Conservation (phyloP, 1,140 invertebrate species). For the Triops longicaudatus region DNA sequence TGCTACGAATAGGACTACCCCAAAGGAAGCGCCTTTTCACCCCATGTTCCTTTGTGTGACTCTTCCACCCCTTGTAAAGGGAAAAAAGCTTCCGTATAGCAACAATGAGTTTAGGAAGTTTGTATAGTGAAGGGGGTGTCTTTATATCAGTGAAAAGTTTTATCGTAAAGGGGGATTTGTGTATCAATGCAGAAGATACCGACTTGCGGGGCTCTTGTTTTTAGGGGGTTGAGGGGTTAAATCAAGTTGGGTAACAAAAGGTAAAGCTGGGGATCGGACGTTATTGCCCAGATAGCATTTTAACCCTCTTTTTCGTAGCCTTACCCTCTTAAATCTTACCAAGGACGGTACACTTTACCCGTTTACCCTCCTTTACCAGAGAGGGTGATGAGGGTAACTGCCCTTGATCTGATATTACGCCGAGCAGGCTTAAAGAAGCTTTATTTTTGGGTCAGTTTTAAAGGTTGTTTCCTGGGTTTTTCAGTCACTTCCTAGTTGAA, state of each 20-base stretch:
- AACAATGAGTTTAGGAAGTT: neutral
- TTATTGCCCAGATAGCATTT: neutral
- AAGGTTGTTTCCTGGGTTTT: neutral
- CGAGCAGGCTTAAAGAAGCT: neutral
- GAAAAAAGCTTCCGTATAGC: neutral
- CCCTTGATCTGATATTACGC: neutral
- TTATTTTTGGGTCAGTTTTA: neutral
- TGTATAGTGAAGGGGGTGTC: neutral
- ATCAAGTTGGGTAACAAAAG: slow-evolving; percentile 12
- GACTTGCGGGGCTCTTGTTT: neutral
- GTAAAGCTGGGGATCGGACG: neutral
- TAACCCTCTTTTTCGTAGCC: neutral
- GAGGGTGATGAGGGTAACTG: neutral
- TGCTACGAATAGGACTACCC: neutral
- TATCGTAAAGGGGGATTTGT: neutral
- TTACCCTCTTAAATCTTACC: too few species aligned
- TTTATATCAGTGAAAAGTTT: neutral
- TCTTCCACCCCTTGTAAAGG: neutral
- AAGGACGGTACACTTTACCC: too few species aligned
- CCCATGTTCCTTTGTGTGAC: neutral
- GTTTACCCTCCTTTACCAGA: too few species aligned
- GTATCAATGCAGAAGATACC: neutral
- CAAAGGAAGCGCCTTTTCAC: neutral
- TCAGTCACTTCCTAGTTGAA: neutral
- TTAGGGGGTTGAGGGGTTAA: neutral